phyloP scores from a whole-genome alignment of 2,113 vertebrate species.

The Jacana jacana region DNA sequence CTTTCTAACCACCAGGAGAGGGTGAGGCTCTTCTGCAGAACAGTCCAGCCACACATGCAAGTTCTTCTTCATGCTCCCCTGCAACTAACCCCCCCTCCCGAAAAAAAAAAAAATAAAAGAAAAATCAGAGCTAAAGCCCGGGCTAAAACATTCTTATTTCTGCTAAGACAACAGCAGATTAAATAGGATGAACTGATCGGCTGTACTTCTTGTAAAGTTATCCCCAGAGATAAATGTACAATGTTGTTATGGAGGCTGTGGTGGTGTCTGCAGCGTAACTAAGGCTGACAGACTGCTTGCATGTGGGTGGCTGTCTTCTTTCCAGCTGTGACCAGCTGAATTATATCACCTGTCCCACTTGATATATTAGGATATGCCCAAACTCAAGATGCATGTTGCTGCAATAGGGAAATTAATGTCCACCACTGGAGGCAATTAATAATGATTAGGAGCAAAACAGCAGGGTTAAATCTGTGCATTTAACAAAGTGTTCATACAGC shows the following conservation, averaged over 20 bases:
- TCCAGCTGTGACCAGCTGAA: slow-evolving; percentile 87
- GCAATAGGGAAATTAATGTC: slow-evolving; percentile 86
- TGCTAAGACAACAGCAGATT: slow-evolving; percentile 72
- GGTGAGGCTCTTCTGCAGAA: not conserved
- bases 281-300: slow-evolving; percentile 85
- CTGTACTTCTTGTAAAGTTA: slow-evolving; percentile 77
- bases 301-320: slow-evolving; percentile 86
- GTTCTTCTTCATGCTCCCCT: no score
- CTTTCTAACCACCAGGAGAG: not conserved
- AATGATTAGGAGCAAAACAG: slow-evolving; percentile 85
- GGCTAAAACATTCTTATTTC: slow-evolving; percentile 20
- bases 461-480: slow-evolving; percentile 82
- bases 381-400: slow-evolving; percentile 82
- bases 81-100: no score
- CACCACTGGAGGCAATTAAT: slow-evolving; percentile 85
- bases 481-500: slow-evolving; percentile 80
- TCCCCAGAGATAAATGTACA: slow-evolving; percentile 77
- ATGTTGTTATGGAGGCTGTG: slow-evolving; percentile 74
- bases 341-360: slow-evolving; percentile 88
- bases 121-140: not conserved
- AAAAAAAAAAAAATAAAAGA: no score
- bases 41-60: not conserved
- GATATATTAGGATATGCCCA: slow-evolving; percentile 85
- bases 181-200: slow-evolving; percentile 68
- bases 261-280: slow-evolving; percentile 75